Evolutionary conservation across 2,113 vertebrate genomes (phyloP).

Genomic region (Dipodomys stephensi): DNA sequence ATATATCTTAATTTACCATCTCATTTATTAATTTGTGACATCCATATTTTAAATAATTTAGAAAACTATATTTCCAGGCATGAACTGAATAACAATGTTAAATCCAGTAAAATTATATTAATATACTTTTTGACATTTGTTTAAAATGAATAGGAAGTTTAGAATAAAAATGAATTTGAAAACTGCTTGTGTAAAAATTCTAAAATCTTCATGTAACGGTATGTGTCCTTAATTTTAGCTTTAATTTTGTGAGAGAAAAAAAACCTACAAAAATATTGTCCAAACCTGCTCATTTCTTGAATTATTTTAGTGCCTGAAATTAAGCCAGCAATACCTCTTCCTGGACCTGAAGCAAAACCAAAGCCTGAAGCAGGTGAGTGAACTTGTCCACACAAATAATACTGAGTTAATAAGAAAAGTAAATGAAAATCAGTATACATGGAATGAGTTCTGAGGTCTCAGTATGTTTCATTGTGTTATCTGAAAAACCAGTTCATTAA

Average conservation of each 20-base stretch:
- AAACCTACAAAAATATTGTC: constrained; percentile 54
- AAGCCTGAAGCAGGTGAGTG: constrained; percentile 87
- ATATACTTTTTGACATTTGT: constrained; percentile 35
- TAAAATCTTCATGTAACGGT: neutral
- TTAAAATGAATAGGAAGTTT: constrained; percentile 39
- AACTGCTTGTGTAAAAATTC: neutral
- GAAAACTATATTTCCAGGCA: neutral
- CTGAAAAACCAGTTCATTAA: constrained; percentile 17
- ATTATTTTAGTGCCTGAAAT: constrained; percentile 88
- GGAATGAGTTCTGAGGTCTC: constrained; percentile 11
- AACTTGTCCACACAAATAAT: constrained; percentile 42
- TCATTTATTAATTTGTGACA: neutral
- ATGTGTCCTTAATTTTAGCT: constrained; percentile 6
- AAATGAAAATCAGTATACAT: neutral
- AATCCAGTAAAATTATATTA: neutral
- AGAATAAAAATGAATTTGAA: neutral
- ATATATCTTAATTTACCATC: neutral
- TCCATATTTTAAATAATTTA: neutral
- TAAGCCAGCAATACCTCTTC: constrained; percentile 84
- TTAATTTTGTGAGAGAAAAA: neutral
- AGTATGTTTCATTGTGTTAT: constrained; percentile 11
- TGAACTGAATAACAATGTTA: neutral
- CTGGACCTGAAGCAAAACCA: constrained; percentile 84
- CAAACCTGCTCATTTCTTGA: constrained; percentile 81
- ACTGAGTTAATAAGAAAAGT: neutral